Evolutionary conservation across 2,113 vertebrate species (phyloP).

Genomic region (Raja brachyura): DNA sequence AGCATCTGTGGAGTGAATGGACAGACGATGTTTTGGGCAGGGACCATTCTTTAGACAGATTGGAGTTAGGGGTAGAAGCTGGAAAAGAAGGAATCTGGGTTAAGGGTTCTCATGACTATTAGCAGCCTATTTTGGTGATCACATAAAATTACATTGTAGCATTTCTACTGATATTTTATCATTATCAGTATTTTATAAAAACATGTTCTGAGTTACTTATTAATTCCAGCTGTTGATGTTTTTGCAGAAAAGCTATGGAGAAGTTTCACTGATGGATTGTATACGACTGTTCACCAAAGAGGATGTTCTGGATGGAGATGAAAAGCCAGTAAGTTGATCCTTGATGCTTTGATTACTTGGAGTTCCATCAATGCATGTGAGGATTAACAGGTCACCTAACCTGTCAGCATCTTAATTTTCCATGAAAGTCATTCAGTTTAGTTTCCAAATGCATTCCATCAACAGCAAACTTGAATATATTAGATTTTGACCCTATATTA

Average conservation of each 20-base stretch:
- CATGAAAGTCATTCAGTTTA: too few species aligned
- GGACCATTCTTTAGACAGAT: too few species aligned
- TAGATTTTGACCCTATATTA: too few species aligned
- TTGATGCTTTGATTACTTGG: neutral
- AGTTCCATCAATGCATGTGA: neutral
- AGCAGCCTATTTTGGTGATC: neutral
- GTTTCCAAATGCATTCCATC: too few species aligned
- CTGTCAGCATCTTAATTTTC: too few species aligned
- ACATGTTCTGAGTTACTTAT: neutral
- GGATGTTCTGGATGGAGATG: conserved; percentile 85
- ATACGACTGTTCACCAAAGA: conserved; percentile 88
- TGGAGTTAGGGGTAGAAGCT: too few species aligned
- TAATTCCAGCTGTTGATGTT: neutral
- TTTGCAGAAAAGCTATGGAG: conserved; percentile 66
- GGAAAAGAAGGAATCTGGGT: too few species aligned
- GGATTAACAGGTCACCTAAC: too few species aligned
- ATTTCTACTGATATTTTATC: neutral
- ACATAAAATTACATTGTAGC: neutral
- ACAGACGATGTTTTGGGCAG: too few species aligned
- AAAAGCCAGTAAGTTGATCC: conserved; percentile 73
- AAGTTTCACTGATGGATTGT: conserved; percentile 84
- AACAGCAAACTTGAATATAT: too few species aligned
- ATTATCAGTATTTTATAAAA: neutral
- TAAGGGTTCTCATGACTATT: too few species aligned
- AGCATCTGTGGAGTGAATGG: too few species aligned